Conservation (phyloP, 1,140 invertebrate genomes). For the Pectinophora gossypiella region DNA sequence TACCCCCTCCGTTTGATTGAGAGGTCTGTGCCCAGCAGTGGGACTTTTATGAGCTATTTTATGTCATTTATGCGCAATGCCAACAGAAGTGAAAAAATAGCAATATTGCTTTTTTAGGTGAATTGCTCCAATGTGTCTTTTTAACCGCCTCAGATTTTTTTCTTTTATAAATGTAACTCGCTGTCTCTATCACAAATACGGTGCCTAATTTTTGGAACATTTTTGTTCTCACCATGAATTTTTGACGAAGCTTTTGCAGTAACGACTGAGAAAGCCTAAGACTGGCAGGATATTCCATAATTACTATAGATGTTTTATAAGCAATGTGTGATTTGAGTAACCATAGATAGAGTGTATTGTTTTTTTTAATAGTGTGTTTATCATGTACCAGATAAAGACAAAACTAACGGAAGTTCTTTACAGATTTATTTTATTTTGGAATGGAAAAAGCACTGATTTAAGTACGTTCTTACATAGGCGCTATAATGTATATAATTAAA, state of each 20-base stretch:
- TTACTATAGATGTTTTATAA: conserved; percentile 26
- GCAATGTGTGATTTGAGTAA: conserved; percentile 41
- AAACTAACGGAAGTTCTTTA: background rate
- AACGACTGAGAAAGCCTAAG: conserved; percentile 33
- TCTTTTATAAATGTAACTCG: conserved; percentile 1
- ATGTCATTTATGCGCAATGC: background rate
- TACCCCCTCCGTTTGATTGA: too few relatives aligned
- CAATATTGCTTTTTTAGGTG: background rate
- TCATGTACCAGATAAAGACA: background rate
- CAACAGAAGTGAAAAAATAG: background rate
- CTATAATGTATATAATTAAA: background rate
- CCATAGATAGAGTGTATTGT: conserved; percentile 24
- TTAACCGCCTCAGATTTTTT: conserved; percentile 13
- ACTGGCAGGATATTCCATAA: conserved; percentile 40
- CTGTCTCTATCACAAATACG: conserved; percentile 19
- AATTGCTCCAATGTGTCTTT: too few relatives aligned
- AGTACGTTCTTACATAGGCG: background rate
- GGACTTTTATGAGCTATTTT: too few relatives aligned
- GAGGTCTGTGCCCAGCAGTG: too few relatives aligned
- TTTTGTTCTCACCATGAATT: conserved; percentile 9
- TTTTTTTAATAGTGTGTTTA: conserved; percentile 11
- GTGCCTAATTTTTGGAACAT: conserved; percentile 33
- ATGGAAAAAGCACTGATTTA: background rate
- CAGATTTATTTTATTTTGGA: too few relatives aligned
- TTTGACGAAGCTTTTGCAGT: conserved; percentile 20